A percentile compares a stretch with the other conserved stretches of the same genome.
Evolutionary conservation across 2,113 vertebrate species (phyloP).

Genomic region (Lethenteron camtschaticum): DNA sequence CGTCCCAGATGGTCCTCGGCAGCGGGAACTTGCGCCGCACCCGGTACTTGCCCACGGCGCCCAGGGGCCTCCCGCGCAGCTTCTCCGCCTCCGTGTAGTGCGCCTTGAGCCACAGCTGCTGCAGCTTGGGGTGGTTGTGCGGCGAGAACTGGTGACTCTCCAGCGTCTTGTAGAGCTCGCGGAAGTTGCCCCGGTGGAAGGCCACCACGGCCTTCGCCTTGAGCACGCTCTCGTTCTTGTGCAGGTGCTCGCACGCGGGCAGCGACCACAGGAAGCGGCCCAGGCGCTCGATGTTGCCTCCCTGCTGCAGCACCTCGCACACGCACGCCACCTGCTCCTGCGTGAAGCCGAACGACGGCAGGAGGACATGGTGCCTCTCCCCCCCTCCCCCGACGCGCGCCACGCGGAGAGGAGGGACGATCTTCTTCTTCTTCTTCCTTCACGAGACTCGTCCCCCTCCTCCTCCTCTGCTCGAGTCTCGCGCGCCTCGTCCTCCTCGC

Average conservation of each 20-base stretch:
- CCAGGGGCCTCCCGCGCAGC: constrained; percentile 71
- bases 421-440: neutral
- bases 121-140: constrained; percentile 91
- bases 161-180: constrained; percentile 91
- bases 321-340: constrained; percentile 98
- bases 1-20: constrained; percentile 93
- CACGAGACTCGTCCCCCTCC: too few species aligned
- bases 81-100: constrained; percentile 97
- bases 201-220: constrained; percentile 94
- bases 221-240: constrained; percentile 94
- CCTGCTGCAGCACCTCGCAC: constrained; percentile 89
- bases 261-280: constrained; percentile 87
- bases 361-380: constrained; percentile 15
- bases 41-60: constrained; percentile 84
- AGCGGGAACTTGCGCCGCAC: constrained; percentile 91
- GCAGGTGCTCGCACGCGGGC: constrained; percentile 85
- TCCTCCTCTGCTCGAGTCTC: neutral
- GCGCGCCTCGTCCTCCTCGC: too few species aligned
- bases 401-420: neutral
- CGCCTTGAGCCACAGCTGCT: constrained; percentile 94
- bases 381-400: neutral
- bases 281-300: constrained; percentile 78
- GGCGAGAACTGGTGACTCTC: constrained; percentile 93
- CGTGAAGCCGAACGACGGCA: constrained; percentile 48
- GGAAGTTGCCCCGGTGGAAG: constrained; percentile 88